phyloP scores from a whole-genome alignment of 2,888 invertebrate species.

The Brenthis hecate region DNA sequence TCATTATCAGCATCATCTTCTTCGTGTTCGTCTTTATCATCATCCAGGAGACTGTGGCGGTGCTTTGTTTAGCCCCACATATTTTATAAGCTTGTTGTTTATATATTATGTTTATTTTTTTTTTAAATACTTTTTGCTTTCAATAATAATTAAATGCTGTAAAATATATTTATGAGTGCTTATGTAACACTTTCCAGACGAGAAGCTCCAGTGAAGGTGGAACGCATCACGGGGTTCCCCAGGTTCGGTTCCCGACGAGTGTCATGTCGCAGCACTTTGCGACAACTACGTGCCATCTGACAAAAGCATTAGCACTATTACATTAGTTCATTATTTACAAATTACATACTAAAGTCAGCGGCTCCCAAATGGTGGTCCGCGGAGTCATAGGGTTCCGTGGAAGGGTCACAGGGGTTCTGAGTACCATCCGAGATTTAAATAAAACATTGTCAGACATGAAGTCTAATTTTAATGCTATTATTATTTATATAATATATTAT shows the following conservation, averaged over 20 bases:
- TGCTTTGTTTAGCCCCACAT: constrained; percentile 99
- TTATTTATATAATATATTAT: too few species aligned
- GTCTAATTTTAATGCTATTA: too few species aligned
- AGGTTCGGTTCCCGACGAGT: constrained; percentile 95
- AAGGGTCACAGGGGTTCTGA: too few species aligned
- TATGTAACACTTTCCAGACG: constrained; percentile 51
- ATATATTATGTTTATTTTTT: neutral
- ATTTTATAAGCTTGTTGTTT: constrained; percentile 90
- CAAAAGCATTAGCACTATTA: neutral
- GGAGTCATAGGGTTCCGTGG: too few species aligned
- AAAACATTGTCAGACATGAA: too few species aligned
- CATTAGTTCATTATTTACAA: neutral
- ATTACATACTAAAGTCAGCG: too few species aligned
- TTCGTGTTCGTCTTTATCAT: too few species aligned
- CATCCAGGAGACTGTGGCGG: constrained; percentile 95
- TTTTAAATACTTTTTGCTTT: neutral
- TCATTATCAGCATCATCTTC: too few species aligned
- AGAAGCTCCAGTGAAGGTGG: constrained; percentile 87
- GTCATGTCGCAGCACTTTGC: constrained; percentile 97
- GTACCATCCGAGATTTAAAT: too few species aligned
- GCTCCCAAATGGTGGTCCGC: too few species aligned
- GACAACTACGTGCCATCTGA: constrained; percentile 86
- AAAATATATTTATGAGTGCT: too few species aligned
- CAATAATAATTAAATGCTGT: too few species aligned
- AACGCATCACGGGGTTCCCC: constrained; percentile 90